phyloP scores from a whole-genome alignment of 2,888 invertebrate species.

The Xylophagus ater region DNA sequence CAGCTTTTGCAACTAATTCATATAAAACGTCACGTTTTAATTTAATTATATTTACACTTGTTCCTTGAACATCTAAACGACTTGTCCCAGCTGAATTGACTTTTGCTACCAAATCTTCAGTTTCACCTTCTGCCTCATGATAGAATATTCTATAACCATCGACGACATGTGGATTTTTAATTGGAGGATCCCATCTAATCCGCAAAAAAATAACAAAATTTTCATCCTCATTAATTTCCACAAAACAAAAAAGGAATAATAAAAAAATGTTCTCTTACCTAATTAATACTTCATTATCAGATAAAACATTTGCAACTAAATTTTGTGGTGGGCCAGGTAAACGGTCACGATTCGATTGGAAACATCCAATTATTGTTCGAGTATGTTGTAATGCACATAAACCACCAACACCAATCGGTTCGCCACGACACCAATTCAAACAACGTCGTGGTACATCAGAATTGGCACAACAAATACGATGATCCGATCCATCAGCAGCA shows the following conservation, averaged over 20 bases:
- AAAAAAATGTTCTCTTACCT: slow-evolving; percentile 26
- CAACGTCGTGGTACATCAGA: slow-evolving; percentile 70
- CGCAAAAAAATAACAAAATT: not conserved
- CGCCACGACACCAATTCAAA: slow-evolving; percentile 75
- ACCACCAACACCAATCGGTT: slow-evolving; percentile 51
- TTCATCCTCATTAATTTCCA: not conserved
- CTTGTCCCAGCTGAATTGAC: slow-evolving; percentile 43
- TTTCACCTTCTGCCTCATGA: slow-evolving; percentile 48
- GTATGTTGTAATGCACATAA: slow-evolving; percentile 63
- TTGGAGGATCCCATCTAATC: slow-evolving; percentile 63
- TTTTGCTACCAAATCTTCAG: slow-evolving; percentile 13
- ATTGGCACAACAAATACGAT: slow-evolving; percentile 71
- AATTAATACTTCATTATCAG: slow-evolving; percentile 48
- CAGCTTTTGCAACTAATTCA: slow-evolving; percentile 72
- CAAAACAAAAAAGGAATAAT: not conserved
- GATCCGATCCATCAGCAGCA: slow-evolving; percentile 71
- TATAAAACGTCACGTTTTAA: slow-evolving; percentile 63
- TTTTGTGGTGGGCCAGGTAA: slow-evolving; percentile 72
- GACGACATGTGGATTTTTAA: slow-evolving; percentile 70
- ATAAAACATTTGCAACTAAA: slow-evolving; percentile 46
- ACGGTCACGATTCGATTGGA: slow-evolving; percentile 64
- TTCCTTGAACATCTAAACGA: slow-evolving; percentile 63
- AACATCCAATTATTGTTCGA: slow-evolving; percentile 66
- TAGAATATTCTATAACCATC: slow-evolving; percentile 76
- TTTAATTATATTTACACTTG: slow-evolving; percentile 56